Evolutionary conservation across 2,888 invertebrate genomes (phyloP), one percentile per base, ranked within the genome.

Genomic region (Eucera pruinosa): DNA sequence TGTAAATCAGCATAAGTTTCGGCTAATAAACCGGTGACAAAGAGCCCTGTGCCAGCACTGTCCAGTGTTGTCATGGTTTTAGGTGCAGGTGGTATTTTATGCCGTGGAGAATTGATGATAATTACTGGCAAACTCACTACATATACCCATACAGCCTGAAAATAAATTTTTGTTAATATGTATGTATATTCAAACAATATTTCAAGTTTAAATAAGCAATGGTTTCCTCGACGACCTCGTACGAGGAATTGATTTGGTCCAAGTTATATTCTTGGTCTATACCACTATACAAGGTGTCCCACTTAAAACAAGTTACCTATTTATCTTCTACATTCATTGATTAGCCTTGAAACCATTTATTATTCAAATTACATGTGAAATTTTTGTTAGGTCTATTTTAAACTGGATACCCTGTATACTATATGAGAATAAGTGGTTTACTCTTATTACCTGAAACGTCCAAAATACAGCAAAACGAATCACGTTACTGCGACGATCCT

Each of bases 1-100:
- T 98, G 98, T 60, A 98, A 93, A 93, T 98, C 98, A 0, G 98
- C 97, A 86, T 97, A 96, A 0, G 97, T 97, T 93, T 98, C 98
- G 20, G 96, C 96, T 55, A 97, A 90, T 55, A 98, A 93, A 7
- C 98, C 98, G 52, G 96, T 94, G n/a, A 96, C 94, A 89, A 97
- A 98, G 84, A 98, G 93, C 2, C 96, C 95, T 0, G 97, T 96
- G 1, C 98, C 98, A 4, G 96, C 95, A 2, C 97, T 96, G 91
- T 98, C 98, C 75, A 97, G 93, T 0, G 96, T 96, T 2, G 97
- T 97, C 97, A 97, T 97, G 0, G 97, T 97, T 93, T 96, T 96
- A 0, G 97, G 96, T 0, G 96, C 95, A 0, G 95, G 95, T 54
- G 95, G 95, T 76, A 94, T 95, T 11, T 96, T 95, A 90, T 97